Conservation (phyloP, 1,140 invertebrate genomes). For the Drosophila rhopaloa region DNA sequence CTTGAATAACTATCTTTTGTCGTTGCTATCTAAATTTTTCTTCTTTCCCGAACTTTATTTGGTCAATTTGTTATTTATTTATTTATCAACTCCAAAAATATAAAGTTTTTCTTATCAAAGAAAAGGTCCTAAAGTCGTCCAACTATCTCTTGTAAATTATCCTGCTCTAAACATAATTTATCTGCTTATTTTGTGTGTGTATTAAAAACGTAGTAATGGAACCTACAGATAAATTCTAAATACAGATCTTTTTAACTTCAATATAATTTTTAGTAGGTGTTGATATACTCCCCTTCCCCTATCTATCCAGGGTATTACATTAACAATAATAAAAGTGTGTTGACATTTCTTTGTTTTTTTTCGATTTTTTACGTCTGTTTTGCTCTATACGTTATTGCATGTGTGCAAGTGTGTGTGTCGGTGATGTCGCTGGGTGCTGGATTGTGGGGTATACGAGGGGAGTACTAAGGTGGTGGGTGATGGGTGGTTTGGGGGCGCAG, state of each 20-base stretch:
- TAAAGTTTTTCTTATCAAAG: not conserved
- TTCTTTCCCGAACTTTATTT: too few relatives aligned
- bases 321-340: constrained; percentile 74
- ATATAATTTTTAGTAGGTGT: not conserved
- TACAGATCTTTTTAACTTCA: constrained; percentile 7
- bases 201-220: too few relatives aligned
- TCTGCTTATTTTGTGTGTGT: too few relatives aligned
- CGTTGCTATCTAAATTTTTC: too few relatives aligned
- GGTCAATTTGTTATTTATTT: too few relatives aligned
- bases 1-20: too few relatives aligned
- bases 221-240: too few relatives aligned
- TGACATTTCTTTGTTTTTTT: constrained; percentile 72
- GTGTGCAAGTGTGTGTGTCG: constrained; percentile 24
- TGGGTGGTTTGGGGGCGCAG: constrained; percentile 19
- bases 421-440: constrained; percentile 20
- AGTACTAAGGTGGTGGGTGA: constrained; percentile 1
- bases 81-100: too few relatives aligned
- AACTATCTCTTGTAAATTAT: not conserved
- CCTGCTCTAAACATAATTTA: too few relatives aligned
- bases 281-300: constrained; percentile 8
- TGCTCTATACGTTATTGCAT: constrained; percentile 63
- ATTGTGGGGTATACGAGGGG: constrained; percentile 30
- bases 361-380: constrained; percentile 71
- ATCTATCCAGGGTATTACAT: constrained; percentile 49
- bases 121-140: not conserved